These are phyloP conservation scores for Phrynosoma platyrhinos DNA, from an alignment of 2,113 vertebrate species.

Conservation along the genomic window DNA sequence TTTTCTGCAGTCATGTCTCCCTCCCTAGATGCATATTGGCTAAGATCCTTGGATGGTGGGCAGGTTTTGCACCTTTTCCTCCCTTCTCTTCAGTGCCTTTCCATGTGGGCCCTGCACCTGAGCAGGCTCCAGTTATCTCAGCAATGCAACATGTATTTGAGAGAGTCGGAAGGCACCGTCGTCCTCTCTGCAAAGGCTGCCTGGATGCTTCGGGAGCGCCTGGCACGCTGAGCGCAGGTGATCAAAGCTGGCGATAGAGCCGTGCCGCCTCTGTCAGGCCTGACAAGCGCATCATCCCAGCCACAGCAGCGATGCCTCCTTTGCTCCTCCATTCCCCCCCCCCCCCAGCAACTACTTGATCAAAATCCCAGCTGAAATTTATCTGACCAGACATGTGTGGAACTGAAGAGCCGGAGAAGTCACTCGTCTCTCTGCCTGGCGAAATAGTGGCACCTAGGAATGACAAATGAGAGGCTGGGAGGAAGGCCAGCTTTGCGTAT, in stretches of 20 bases:
- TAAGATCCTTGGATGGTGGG: no score
- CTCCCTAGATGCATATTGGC: no score
- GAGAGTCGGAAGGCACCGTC: not conserved
- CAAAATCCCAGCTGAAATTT: slow-evolving; percentile 31
- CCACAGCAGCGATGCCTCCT: not conserved
- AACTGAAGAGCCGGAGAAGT: slow-evolving; percentile 17
- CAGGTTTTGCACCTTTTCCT: no score
- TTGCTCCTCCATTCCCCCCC: not conserved
- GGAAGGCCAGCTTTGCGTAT: not conserved
- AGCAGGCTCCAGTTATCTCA: not conserved
- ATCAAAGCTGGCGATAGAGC: slow-evolving; percentile 13
- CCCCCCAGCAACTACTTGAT: slow-evolving; percentile 13
- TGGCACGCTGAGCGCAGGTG: not conserved
- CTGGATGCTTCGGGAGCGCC: not conserved
- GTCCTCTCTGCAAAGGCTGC: not conserved
- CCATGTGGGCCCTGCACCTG: not conserved
- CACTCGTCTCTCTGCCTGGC: not conserved
- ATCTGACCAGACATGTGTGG: slow-evolving; percentile 30
- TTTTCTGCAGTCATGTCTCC: not conserved
- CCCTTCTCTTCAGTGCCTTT: not conserved
- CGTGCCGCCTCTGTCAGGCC: not conserved
- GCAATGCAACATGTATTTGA: not conserved
- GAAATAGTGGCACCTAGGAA: slow-evolving; percentile 8
- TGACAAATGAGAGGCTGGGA: slow-evolving; percentile 8
- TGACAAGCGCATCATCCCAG: slow-evolving; percentile 24